Base-by-base conservation (phyloP, 2,888 invertebrate genomes). In the Yponomeuta evonymella region DNA sequence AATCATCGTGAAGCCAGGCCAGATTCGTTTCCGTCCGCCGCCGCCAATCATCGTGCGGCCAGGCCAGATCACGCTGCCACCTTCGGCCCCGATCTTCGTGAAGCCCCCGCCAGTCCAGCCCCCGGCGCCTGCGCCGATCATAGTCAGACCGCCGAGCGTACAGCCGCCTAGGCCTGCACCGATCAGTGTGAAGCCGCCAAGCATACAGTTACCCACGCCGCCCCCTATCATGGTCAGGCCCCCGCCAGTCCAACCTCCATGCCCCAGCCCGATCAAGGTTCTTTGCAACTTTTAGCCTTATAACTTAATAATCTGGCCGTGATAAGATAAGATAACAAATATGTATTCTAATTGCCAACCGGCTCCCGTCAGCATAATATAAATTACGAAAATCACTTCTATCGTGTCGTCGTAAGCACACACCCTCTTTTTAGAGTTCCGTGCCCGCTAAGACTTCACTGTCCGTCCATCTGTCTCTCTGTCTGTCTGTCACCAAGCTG, bases 31-130 rank as follows among this genome's bases (percentile, higher is more conserved):
- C 82, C 85, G 0, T 0, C 79, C 78, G 0, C 87, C 85, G 0
- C 77, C 79, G 0, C 77, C 84, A 0, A 82, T 89, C 0, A 65
- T 76, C 0, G 84, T 89, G 1, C 75, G 74, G 1, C 83, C 83
- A 0, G 82, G 86, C 0, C 78, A 79, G 0, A 58, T 58, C 51
- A 12, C 15, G 15, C 51, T 58, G 12, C 51, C 51, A 9, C 15
- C 15, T 15, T 15, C 12, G 15, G 51, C 51, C 51, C 51, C 51
- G 12, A 58, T 58, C 15, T 58, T 15, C 15, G 51, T 58, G 51
- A 58, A 58, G 15, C 71, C 80, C 4, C 69, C 76, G 0, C 78
- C 83, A 0, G 81, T 88, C 0, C 78, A 72, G 1, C 79, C 79
- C 0, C 77, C 79, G 0, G 78, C 79, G 15, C 84, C 89, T 1